Base-by-base conservation (phyloP, 1,140 invertebrate genomes). In the Drosophila sproati region DNA sequence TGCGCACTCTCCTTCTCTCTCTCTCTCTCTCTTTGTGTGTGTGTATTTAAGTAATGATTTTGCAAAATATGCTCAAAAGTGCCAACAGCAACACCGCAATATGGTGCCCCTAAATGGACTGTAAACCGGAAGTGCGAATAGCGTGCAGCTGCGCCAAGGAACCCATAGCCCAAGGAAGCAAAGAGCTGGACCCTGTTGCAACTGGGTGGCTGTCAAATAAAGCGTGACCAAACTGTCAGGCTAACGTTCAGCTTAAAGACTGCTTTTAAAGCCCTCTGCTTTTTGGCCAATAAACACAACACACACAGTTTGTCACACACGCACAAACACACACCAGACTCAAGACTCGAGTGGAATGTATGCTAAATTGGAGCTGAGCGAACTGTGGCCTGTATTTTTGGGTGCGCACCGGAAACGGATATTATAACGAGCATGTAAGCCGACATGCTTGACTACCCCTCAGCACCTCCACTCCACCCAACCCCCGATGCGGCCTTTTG, bases 1-100 rank as follows among this genome's bases (percentile, higher is more conserved):
- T 10, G 7, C 8, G 4, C 39, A 39, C 8, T 34, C 59, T 31
- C 34, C 31, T 50, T 34, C 31, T 37, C 34, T 28, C 4, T 8
- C 2, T 32, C 5, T 37, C 57, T n/a, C 32, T 3, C 39, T 41
- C 2, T 28, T 1, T 28, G 6, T 35, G 37, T 50, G 29, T 62
- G 69, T 77, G 80, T 89, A 80, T 89, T 89, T 89, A 89, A 89
- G 85, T 89, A 89, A 89, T 89, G 85, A 89, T 89, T 89, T 89
- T 89, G 86, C 80, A 89, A 89, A 89, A 89, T 89, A 89, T 89
- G 85, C 85, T 85, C 86, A 89, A 89, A 89, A 89, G 85, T 89
- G 85, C 80, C 85, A 89, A 81, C 80, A 85, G 85, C 85, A 89
- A 82, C 76, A 79, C 83, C 72, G 79, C 85, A 89, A 89, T 89